phyloP scores from a whole-genome alignment of 2,797 vertebrate species.

The Hapalemur alaotrensis region DNA sequence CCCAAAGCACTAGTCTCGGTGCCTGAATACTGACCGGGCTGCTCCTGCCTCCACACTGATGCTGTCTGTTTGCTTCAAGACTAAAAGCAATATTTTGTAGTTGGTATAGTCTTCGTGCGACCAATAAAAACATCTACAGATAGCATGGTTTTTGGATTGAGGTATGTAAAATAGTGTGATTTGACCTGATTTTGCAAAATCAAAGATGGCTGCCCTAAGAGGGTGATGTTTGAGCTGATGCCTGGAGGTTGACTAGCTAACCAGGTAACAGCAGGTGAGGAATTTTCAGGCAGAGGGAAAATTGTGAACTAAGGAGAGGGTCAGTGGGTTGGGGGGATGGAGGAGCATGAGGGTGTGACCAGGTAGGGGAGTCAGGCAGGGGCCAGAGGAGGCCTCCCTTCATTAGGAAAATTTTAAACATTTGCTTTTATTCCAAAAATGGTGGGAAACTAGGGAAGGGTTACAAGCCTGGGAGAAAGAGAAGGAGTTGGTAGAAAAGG shows the following conservation, averaged over 20 bases:
- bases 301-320: neutral
- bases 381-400: neutral
- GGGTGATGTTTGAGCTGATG: neutral
- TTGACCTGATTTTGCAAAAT: neutral
- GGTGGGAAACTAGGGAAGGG: neutral
- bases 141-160: neutral
- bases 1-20: neutral
- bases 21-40: neutral
- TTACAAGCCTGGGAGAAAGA: neutral
- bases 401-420: too few species aligned
- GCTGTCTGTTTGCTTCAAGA: neutral
- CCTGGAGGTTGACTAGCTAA: neutral
- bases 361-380: neutral
- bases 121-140: neutral
- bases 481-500: neutral
- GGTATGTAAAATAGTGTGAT: neutral
- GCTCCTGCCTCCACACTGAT: neutral
- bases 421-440: neutral
- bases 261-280: neutral
- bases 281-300: neutral
- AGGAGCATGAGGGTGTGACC: fast-evolving
- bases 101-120: neutral
- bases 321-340: neutral
- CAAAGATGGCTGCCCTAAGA: too few species aligned
- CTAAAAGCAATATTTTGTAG: neutral